Percentiles rank a stretch among this genome's conserved stretches.
Evolutionary conservation across 2,888 invertebrate species (phyloP).

Genomic region (Ophioninae sp.): DNA sequence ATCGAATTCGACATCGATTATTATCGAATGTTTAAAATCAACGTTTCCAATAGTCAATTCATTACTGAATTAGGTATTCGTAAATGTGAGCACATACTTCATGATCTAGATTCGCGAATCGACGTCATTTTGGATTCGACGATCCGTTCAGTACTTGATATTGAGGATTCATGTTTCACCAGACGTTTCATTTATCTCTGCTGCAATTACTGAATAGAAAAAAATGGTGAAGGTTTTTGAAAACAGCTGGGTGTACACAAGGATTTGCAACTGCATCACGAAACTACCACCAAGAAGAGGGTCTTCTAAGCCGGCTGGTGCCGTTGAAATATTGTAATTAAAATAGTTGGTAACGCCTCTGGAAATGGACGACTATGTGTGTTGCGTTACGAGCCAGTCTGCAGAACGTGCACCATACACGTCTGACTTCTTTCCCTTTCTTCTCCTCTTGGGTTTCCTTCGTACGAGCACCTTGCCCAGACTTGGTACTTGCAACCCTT

Average conservation of each 20-base stretch:
- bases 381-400: slow-evolving; percentile 28
- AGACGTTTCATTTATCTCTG: no score
- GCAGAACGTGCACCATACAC: slow-evolving; percentile 14
- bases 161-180: no score
- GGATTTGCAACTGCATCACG: slow-evolving; percentile 36
- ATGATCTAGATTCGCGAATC: no score
- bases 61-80: no score
- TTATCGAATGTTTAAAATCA: no score
- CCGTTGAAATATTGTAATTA: slow-evolving; percentile 68
- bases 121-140: no score
- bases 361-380: slow-evolving; percentile 1
- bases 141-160: no score
- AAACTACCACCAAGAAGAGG: slow-evolving; percentile 27
- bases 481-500: slow-evolving; percentile 22
- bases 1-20: no score
- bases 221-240: no score
- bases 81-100: slow-evolving; percentile 2
- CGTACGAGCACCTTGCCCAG: slow-evolving; percentile 6
- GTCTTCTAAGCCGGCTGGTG: slow-evolving; percentile 52
- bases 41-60: no score
- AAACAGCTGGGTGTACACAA: background rate
- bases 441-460: slow-evolving; percentile 17
- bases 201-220: no score
- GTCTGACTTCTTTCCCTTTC: slow-evolving; percentile 9
- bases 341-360: slow-evolving; percentile 62